Percentiles rank a stretch among this genome's conserved stretches.
Conservation (phyloP, 1,140 invertebrate species). For the Polypedilum pembai region DNA sequence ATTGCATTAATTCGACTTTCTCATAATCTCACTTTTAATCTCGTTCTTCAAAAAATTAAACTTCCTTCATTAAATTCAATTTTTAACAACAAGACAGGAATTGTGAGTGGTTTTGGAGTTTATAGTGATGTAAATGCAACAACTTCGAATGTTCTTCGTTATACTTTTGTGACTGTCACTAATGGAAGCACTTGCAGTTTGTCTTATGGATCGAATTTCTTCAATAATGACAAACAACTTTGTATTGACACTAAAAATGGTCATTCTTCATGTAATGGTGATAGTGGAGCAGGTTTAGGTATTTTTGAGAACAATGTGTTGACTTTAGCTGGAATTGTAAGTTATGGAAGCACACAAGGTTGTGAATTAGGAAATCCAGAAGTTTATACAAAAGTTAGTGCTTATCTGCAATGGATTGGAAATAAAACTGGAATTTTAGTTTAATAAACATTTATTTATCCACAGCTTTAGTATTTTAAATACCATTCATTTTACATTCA, state of each 20-base stretch:
- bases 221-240: neutral
- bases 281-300: neutral
- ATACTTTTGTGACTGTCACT: neutral
- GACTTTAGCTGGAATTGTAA: neutral
- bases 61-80: neutral
- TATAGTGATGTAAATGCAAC: neutral
- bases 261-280: neutral
- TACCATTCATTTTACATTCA: neutral
- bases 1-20: neutral
- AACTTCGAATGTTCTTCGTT: neutral
- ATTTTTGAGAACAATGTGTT: neutral
- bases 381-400: neutral
- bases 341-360: neutral
- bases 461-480: slow-evolving; percentile 1
- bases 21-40: neutral
- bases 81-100: neutral
- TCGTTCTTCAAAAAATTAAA: neutral
- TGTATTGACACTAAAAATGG: neutral
- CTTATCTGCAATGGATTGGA: neutral
- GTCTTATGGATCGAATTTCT: neutral
- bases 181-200: neutral
- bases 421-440: neutral
- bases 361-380: slow-evolving; percentile 6
- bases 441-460: slow-evolving; percentile 9
- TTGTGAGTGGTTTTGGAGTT: neutral